These are phyloP conservation scores for Hypsibius dujardini DNA, from an alignment of 1,140 invertebrate genomes.

Conservation along the genomic window DNA sequence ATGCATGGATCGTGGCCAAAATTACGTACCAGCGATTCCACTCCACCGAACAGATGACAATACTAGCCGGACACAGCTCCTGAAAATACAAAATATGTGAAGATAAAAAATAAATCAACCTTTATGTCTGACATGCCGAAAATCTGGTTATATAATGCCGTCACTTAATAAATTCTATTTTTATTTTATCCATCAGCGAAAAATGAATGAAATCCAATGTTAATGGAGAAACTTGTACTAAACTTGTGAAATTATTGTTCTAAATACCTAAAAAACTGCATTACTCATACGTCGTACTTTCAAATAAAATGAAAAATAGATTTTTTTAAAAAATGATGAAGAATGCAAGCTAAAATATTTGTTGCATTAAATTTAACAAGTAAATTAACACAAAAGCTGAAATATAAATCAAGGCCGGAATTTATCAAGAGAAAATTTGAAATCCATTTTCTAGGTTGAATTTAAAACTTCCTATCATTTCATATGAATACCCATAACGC, in stretches of 20 bases:
- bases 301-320: too few relatives aligned
- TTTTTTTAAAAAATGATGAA: too few relatives aligned
- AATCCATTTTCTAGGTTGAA: not conserved
- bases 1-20: too few relatives aligned
- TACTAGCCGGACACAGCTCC: conserved; percentile 36
- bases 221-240: not conserved
- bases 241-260: not conserved
- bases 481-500: not conserved
- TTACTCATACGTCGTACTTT: too few relatives aligned
- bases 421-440: too few relatives aligned
- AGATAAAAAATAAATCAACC: not conserved
- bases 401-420: too few relatives aligned
- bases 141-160: not conserved
- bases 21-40: conserved; percentile 36
- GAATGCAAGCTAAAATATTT: too few relatives aligned
- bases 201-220: not conserved
- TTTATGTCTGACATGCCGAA: not conserved
- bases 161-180: not conserved
- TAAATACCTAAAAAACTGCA: too few relatives aligned
- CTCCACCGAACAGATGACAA: conserved; percentile 37
- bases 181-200: not conserved
- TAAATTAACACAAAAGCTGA: too few relatives aligned
- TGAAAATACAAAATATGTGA: not conserved
- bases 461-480: not conserved
- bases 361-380: too few relatives aligned